phyloP scores from a whole-genome alignment of 1,140 invertebrate genomes.

The Drosophila bocqueti region DNA sequence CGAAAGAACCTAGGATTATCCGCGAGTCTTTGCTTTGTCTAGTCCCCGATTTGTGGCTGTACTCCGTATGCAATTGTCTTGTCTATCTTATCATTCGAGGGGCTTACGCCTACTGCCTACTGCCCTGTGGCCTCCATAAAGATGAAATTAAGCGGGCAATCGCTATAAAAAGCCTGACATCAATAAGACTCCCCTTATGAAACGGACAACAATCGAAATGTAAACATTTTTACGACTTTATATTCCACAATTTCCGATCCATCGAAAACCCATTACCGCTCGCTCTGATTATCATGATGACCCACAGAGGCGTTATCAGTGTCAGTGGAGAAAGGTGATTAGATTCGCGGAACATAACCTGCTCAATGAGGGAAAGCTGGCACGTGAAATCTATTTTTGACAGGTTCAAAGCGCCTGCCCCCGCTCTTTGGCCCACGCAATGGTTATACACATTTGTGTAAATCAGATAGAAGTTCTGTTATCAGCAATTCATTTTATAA shows the following conservation, averaged over 20 bases:
- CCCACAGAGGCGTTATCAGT: slow-evolving; percentile 34
- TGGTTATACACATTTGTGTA: slow-evolving; percentile 47
- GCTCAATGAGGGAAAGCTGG: slow-evolving; percentile 24
- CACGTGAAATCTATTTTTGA: slow-evolving; percentile 1
- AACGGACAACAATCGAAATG: slow-evolving; percentile 22
- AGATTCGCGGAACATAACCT: slow-evolving; percentile 45
- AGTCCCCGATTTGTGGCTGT: slow-evolving; percentile 3
- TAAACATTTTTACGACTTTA: slow-evolving; percentile 35
- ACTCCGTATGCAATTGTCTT: slow-evolving; percentile 1
- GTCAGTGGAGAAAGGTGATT: slow-evolving; percentile 37
- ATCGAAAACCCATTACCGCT: slow-evolving; percentile 18
- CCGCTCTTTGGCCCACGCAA: slow-evolving; percentile 26
- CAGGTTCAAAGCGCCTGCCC: slow-evolving; percentile 18
- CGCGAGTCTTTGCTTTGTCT: slow-evolving; percentile 26
- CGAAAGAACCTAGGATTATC: slow-evolving; percentile 10
- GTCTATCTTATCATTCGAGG: slow-evolving; percentile 29
- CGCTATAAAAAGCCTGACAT: slow-evolving; percentile 7
- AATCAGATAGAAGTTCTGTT: slow-evolving; percentile 64
- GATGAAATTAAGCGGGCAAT: slow-evolving; percentile 35
- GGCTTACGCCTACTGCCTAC: slow-evolving; percentile 7
- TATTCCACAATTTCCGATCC: slow-evolving; percentile 9
- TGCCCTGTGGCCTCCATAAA: slow-evolving; percentile 32
- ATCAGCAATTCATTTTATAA: slow-evolving; percentile 68
- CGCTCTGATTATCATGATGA: slow-evolving; percentile 48
- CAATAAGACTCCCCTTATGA: slow-evolving; percentile 27